Evolutionary conservation across 2,113 vertebrate genomes (phyloP).

Genomic region (Oryzias woworae): DNA sequence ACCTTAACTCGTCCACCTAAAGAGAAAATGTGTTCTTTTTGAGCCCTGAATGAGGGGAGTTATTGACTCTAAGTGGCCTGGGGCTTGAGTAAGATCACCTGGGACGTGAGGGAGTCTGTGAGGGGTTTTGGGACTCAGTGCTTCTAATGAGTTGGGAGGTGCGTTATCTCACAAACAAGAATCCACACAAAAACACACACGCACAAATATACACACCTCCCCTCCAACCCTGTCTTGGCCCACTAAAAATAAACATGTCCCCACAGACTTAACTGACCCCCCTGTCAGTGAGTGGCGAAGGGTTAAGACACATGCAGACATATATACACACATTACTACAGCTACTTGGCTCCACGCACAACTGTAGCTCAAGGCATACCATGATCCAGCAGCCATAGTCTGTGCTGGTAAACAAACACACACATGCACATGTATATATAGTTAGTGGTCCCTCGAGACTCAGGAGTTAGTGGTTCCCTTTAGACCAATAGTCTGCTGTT

Average conservation of each 20-base stretch:
- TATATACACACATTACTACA: constrained; percentile 60
- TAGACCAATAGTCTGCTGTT: constrained; percentile 67
- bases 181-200: constrained; percentile 52
- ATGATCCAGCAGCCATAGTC: constrained; percentile 60
- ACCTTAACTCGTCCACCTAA: constrained; percentile 64
- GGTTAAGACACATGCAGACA: constrained; percentile 68
- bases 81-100: constrained; percentile 63
- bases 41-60: constrained; percentile 66
- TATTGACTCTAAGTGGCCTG: constrained; percentile 72
- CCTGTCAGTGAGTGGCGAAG: constrained; percentile 72
- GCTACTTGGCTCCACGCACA: constrained; percentile 58
- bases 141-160: constrained; percentile 73
- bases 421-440: constrained; percentile 46
- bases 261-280: constrained; percentile 74
- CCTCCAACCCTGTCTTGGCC: constrained; percentile 59
- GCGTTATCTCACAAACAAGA: constrained; percentile 70
- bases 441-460: constrained; percentile 58
- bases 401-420: constrained; percentile 67
- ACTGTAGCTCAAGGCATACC: constrained; percentile 51
- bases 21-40: constrained; percentile 69
- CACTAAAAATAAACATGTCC: constrained; percentile 78
- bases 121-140: constrained; percentile 45
- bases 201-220: constrained; percentile 32
- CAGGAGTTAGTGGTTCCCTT: constrained; percentile 57
- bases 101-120: constrained; percentile 57